phyloP scores from a whole-genome alignment of 2,888 invertebrate species.

The Mechanitis mazaeus region DNA sequence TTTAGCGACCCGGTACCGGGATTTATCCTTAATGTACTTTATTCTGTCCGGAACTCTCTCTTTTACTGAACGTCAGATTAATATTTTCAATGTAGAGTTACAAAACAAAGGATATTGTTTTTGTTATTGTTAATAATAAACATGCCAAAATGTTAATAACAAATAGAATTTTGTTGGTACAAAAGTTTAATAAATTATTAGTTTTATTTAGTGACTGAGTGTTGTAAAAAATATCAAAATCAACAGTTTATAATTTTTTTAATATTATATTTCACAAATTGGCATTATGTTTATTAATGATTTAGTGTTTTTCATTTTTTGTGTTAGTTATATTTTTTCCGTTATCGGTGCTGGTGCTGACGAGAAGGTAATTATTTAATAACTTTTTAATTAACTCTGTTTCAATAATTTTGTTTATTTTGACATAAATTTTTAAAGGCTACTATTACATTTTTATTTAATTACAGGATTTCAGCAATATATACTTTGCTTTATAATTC shows the following conservation, averaged over 20 bases:
- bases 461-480: no score
- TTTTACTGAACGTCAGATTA: slow-evolving; percentile 53
- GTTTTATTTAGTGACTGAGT: slow-evolving; percentile 53
- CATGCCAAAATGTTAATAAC: slow-evolving; percentile 58
- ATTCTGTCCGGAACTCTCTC: slow-evolving; percentile 64
- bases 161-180: slow-evolving; percentile 42
- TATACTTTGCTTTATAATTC: neutral
- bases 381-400: neutral
- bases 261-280: slow-evolving; percentile 29
- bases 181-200: slow-evolving; percentile 39
- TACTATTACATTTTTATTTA: no score
- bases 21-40: slow-evolving; percentile 65
- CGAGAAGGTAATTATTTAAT: slow-evolving; percentile 51
- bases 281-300: slow-evolving; percentile 62
- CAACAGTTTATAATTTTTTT: slow-evolving; percentile 24
- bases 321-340: slow-evolving; percentile 54
- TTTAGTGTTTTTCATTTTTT: slow-evolving; percentile 55
- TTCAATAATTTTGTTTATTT: neutral
- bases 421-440: neutral
- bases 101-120: slow-evolving; percentile 43
- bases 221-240: slow-evolving; percentile 45
- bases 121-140: slow-evolving; percentile 39
- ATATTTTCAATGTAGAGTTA: slow-evolving; percentile 33
- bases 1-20: slow-evolving; percentile 43
- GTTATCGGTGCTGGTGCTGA: slow-evolving; percentile 53